These are phyloP conservation scores for Halcyon senegalensis DNA, from an alignment of 2,113 vertebrate genomes.

Conservation along the genomic window DNA sequence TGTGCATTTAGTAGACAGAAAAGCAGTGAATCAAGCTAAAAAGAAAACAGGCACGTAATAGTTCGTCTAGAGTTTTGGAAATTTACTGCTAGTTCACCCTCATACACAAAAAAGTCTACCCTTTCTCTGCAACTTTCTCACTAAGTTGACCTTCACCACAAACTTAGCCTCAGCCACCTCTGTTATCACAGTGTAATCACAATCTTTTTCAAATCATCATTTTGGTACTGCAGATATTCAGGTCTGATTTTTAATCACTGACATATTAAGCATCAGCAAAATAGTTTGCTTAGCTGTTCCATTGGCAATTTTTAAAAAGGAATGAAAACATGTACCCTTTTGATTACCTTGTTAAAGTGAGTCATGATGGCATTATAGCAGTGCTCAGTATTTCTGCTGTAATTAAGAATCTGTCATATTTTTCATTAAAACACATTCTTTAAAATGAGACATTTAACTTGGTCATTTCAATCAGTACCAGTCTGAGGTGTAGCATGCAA, in stretches of 20 bases:
- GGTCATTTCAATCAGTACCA: conserved; percentile 41
- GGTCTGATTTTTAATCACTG: conserved; percentile 70
- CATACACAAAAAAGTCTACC: neutral
- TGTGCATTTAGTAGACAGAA: neutral
- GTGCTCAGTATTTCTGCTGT: conserved; percentile 46
- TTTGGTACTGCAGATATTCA: conserved; percentile 57
- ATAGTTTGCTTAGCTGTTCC: conserved; percentile 69
- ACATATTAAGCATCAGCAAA: conserved; percentile 71
- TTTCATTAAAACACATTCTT: conserved; percentile 73
- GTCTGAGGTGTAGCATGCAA: conserved; percentile 11
- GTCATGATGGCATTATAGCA: conserved; percentile 63
- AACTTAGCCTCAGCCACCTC: conserved; percentile 12
- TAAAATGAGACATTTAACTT: conserved; percentile 53
- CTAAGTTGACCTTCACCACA: conserved; percentile 58
- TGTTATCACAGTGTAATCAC: conserved; percentile 48
- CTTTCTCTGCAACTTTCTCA: neutral
- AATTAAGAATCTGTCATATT: conserved; percentile 73
- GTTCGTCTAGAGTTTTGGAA: neutral
- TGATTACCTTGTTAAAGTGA: conserved; percentile 74
- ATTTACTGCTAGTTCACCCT: neutral
- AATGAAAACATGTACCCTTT: conserved; percentile 73
- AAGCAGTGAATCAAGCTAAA: neutral
- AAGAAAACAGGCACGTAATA: neutral
- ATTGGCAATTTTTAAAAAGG: conserved; percentile 59
- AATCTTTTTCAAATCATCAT: conserved; percentile 63